These are phyloP conservation scores for Sphaeridia pumilis DNA, from an alignment of 2,888 invertebrate species.

Conservation along the genomic window DNA sequence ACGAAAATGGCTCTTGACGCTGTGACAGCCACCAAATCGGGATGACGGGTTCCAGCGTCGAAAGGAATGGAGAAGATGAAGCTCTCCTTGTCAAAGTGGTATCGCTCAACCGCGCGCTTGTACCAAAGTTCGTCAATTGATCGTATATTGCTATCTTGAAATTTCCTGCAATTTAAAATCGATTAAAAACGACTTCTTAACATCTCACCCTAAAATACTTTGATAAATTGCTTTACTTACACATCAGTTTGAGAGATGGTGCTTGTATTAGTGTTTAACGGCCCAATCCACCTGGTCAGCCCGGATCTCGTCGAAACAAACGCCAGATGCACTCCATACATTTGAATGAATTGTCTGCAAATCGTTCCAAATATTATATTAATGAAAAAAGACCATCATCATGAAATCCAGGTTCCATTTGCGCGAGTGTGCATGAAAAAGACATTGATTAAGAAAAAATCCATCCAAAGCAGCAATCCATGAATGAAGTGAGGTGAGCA, in stretches of 20 bases:
- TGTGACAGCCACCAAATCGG: conserved; percentile 57
- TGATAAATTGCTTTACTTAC: conserved; percentile 5
- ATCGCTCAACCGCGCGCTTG: conserved; percentile 78
- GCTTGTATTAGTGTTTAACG: conserved; percentile 9
- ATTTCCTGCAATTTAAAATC: conserved; percentile 41
- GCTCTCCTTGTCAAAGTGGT: conserved; percentile 71
- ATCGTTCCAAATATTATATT: background rate
- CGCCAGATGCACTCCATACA: conserved; percentile 70
- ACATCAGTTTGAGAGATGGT: conserved; percentile 7
- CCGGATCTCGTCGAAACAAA: conserved; percentile 86
- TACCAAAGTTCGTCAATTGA: conserved; percentile 86
- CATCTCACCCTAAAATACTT: background rate
- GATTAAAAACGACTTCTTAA: background rate
- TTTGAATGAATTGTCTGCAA: conserved; percentile 63
- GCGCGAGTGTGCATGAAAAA: background rate
- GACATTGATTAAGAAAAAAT: background rate
- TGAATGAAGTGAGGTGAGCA: background rate
- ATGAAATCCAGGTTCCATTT: background rate
- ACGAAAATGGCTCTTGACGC: conserved; percentile 86
- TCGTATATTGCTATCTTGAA: conserved; percentile 59
- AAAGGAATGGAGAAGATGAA: conserved; percentile 83
- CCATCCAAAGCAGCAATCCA: background rate
- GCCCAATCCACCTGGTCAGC: conserved; percentile 73
- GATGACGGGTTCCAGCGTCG: conserved; percentile 50
- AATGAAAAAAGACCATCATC: background rate